Base-by-base conservation (phyloP, 2,888 invertebrate species). In the Habroteleia sp. region DNA sequence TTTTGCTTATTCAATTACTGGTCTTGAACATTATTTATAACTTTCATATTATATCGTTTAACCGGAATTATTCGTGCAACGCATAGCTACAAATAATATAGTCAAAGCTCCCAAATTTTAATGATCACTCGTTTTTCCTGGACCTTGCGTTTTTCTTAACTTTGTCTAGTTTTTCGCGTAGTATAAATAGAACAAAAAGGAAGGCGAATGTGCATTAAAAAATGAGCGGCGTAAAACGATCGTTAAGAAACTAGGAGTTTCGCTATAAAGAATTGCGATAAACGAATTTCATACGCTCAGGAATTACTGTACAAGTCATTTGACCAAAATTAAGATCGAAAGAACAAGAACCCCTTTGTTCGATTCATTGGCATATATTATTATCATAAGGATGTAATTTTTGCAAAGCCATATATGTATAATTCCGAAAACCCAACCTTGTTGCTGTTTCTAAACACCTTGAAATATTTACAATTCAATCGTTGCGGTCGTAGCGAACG, bases 11-110 rank as follows among this genome's bases (percentile, higher is more conserved):
- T 68, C 39, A 60, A 25, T 56, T 52, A 25, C 13, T 63, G 35
- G 25, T 52, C 17, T 68, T 41, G 33, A 39, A 31, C 46, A 25
- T 56, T 41, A 56, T 41, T 56, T 56, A 56, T 48, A 58, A 48
- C 20, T 48, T 58, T 29, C 60, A 52, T 69, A 60, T 39, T 60
- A 35, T 56, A 31, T 62, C 44, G 16, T 29, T 56, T 44, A 69
- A 69, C 50, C 50, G 35, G 33, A 69, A 58, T 39, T 29, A 66
- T 58, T 58, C 33, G 20, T 58, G 50, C 65, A 68, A 69, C 31
- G 50, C 50, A 37, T 42, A 44, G 60, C 20, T 69, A 58, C 52
- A 60, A 52, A 69, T 69, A 58, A 58, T 11, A 33, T 20, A 25
- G 44, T 17, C 6, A 1, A 27, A 16, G 8, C n/a, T 13, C 27